Evolutionary conservation across 2,113 vertebrate genomes (phyloP), one percentile per base, ranked within the genome.

Genomic region (Poeciliopsis turrubarensis): DNA sequence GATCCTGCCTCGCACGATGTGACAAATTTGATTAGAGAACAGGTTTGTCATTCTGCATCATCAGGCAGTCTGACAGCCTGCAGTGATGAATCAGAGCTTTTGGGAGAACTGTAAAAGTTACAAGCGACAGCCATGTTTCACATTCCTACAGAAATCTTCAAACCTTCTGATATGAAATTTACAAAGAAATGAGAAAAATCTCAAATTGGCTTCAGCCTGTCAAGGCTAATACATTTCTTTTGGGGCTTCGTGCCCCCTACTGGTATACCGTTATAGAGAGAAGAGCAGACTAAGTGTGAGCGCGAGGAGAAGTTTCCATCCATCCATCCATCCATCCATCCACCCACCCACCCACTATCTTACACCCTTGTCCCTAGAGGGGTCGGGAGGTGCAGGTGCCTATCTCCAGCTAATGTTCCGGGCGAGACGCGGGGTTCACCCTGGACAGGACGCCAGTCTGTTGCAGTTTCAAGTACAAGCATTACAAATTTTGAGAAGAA

Each of bases 1-100:
- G 90, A 89, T 91, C 84, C 82, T 25, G 76, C 78, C 76, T 81
- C 70, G 67, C 72, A 78, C 26, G 60, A 90, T 71, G 65, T 86
- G 88, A 90, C 90, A 91, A 68, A 83, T 84, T 69, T 86, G 77
- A 88, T 89, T 83, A 91, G 77, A 70, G 75, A 31, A 66, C 74
- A 80, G 62, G 31, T 31, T 70, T 26, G 72, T 86, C 82, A 77
- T 54, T 4, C 54, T 31, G 60, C 75, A 41, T 69, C 68, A 37
- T 80, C 71, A 66, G 69, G 65, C 70, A 32, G 32, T 80, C 51
- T 81, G 82, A 89, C 83, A 82, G 79, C 70, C 80, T 13, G 67
- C 62, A 72, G 79, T 82, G 79, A 89, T 72, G 70, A 75, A 74
- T 75, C 69, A 1, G 60, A 75, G 74, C 80, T 87, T 73, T 39